Percentiles rank a stretch among this genome's conserved stretches.
Evolutionary conservation across 2,888 invertebrate species (phyloP).

Genomic region (Orthosia gracilis): DNA sequence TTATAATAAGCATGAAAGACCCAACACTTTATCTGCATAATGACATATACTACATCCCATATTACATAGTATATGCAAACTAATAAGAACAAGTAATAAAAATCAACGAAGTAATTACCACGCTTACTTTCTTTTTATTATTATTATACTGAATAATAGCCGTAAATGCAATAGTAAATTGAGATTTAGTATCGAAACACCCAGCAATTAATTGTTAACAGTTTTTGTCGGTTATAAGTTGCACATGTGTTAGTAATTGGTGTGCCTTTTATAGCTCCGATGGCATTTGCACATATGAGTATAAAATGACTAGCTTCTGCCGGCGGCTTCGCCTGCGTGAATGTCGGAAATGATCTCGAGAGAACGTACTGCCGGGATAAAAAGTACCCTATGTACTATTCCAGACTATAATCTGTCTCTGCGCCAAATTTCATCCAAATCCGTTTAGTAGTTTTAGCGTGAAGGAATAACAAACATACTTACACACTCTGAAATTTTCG

Average conservation of each 20-base stretch:
- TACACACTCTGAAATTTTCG: no score
- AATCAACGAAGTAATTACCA: slow-evolving; percentile 26
- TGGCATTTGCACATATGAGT: slow-evolving; percentile 14
- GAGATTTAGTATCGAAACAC: slow-evolving; percentile 45
- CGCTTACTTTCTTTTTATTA: slow-evolving; percentile 27
- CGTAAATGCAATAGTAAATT: slow-evolving; percentile 45
- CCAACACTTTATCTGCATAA: slow-evolving; percentile 5
- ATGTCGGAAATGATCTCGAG: no score
- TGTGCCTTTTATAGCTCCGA: slow-evolving; percentile 5
- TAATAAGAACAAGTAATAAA: slow-evolving; percentile 35
- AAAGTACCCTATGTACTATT: no score
- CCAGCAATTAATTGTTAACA: slow-evolving; percentile 36
- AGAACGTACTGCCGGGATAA: no score
- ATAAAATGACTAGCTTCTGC: no score
- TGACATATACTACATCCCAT: slow-evolving; percentile 18
- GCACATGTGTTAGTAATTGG: slow-evolving; percentile 31
- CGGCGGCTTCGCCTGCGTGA: no score
- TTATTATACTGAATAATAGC: slow-evolving; percentile 35
- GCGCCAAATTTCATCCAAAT: no score
- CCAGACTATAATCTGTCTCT: no score
- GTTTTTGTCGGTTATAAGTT: slow-evolving; percentile 47
- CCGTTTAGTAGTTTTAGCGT: no score
- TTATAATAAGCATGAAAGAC: slow-evolving; percentile 1
- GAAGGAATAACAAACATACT: no score
- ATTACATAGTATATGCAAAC: slow-evolving; percentile 28